Percentiles rank a stretch among this genome's conserved stretches.
Conservation (phyloP, 2,888 invertebrate species). For the Himalopsyche japonica region DNA sequence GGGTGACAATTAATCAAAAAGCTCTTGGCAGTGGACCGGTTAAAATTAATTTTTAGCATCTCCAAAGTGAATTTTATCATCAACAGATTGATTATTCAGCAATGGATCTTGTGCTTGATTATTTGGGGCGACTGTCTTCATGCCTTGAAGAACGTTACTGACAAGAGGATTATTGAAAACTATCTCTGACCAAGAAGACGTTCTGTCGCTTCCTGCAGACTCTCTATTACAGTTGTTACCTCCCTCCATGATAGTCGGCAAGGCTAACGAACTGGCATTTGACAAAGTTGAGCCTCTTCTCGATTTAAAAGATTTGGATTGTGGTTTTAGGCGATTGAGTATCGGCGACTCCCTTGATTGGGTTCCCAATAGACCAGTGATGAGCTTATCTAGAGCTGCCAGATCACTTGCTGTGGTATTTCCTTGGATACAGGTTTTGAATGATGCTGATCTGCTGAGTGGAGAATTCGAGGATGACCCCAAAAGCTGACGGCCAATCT, state of each 20-base stretch:
- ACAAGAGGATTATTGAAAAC: constrained; percentile 55
- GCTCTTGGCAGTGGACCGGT: no score
- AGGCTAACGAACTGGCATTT: constrained; percentile 42
- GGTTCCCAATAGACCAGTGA: constrained; percentile 63
- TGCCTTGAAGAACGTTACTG: neutral
- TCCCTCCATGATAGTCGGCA: constrained; percentile 52
- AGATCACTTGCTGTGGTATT: constrained; percentile 59
- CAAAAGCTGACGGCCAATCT: constrained; percentile 35
- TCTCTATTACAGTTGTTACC: constrained; percentile 34
- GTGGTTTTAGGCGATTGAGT: constrained; percentile 28
- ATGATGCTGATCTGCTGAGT: constrained; percentile 45
- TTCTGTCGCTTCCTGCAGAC: constrained; percentile 33
- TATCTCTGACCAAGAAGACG: constrained; percentile 56
- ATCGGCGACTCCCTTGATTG: constrained; percentile 47
- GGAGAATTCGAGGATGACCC: constrained; percentile 21
- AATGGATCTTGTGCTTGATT: constrained; percentile 18
- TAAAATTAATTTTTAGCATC: neutral
- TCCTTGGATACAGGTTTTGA: constrained; percentile 35
- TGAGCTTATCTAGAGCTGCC: constrained; percentile 65
- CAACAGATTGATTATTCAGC: neutral
- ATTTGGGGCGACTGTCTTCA: neutral
- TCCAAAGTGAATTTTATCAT: neutral
- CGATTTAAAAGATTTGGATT: constrained; percentile 37
- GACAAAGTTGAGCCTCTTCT: constrained; percentile 33
- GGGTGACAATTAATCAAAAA: no score